Conservation (phyloP, 2,888 invertebrate genomes). For the Rhogogaster chlorosoma region DNA sequence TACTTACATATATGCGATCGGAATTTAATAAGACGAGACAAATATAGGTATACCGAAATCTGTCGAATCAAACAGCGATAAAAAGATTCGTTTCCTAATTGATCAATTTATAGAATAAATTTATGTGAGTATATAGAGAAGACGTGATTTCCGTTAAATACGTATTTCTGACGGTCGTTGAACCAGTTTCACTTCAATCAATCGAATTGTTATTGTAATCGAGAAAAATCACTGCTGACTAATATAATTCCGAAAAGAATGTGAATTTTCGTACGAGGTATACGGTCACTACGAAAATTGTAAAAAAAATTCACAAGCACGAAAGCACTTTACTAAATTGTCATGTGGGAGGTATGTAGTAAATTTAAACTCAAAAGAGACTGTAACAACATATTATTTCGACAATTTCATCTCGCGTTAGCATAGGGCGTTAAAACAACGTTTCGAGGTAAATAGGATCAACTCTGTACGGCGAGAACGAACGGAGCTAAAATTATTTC, state of each 20-base stretch:
- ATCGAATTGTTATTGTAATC: too few species aligned
- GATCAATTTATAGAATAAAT: neutral
- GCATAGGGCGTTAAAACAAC: neutral
- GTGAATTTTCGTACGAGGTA: neutral
- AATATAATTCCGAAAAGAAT: too few species aligned
- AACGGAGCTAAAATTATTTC: constrained; percentile 39
- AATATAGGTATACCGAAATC: too few species aligned
- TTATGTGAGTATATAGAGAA: too few species aligned
- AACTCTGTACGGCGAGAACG: neutral
- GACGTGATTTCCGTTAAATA: too few species aligned
- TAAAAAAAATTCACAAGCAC: neutral
- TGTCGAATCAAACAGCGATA: too few species aligned
- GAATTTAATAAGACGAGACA: too few species aligned
- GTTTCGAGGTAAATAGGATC: neutral
- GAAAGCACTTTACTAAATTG: neutral
- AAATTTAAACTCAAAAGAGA: neutral
- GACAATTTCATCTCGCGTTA: neutral
- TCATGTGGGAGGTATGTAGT: neutral
- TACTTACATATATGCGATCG: too few species aligned
- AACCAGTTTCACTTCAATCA: too few species aligned
- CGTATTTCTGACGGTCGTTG: too few species aligned
- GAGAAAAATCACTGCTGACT: too few species aligned
- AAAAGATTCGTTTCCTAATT: neutral
- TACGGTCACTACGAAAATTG: neutral
- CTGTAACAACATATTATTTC: neutral